Percentiles rank a stretch among this genome's conserved stretches.
Conservation (phyloP, 2,113 vertebrate species). For the Neodon shergylaensis region DNA sequence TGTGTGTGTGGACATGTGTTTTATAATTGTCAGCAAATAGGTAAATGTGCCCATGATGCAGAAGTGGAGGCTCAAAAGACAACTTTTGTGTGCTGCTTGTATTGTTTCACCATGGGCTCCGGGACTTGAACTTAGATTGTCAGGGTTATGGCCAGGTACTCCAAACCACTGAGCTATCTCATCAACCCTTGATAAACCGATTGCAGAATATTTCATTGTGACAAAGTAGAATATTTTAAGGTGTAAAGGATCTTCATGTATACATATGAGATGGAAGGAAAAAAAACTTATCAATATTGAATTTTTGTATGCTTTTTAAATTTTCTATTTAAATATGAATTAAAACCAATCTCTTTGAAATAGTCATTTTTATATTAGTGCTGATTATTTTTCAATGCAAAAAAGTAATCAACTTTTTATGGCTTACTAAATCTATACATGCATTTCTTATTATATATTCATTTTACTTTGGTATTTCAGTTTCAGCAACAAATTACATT, state of each 20-base stretch:
- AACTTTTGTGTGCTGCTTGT: neutral
- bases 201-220: neutral
- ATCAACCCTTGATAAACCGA: neutral
- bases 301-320: neutral
- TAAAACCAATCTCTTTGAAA: constrained; percentile 54
- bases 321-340: constrained; percentile 28
- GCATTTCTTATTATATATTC: constrained; percentile 23
- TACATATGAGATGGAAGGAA: constrained; percentile 57
- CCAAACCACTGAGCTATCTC: neutral
- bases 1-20: neutral
- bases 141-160: neutral
- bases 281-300: neutral
- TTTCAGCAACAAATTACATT: neutral
- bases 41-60: neutral
- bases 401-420: constrained; percentile 77
- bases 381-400: constrained; percentile 75
- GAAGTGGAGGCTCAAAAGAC: neutral
- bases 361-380: constrained; percentile 19
- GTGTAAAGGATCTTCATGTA: neutral
- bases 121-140: no score
- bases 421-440: constrained; percentile 61
- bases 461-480: constrained; percentile 54
- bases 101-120: neutral
- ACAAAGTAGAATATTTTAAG: neutral
- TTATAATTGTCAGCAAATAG: neutral